Base-by-base conservation (phyloP, 64 coral and sea anemone genomes). In the Astreopora myriophthalma region DNA sequence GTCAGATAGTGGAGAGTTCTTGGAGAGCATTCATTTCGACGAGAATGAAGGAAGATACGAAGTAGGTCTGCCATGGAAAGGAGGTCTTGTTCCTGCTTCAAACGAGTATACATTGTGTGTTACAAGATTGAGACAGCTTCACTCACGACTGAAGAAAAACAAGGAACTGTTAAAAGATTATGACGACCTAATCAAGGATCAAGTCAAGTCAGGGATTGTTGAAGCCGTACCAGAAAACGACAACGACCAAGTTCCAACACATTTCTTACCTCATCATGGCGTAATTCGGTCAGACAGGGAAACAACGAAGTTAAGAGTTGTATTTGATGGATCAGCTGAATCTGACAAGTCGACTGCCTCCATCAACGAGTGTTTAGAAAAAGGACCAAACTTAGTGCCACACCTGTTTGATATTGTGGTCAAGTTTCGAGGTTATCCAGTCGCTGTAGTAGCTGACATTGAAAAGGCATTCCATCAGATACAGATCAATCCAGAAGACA, bases 11-110 rank as follows among this genome's bases (percentile, higher is more conserved):
- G 73, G 86, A 61, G 24, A 84, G 28, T 90, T 95, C 29, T 75
- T 69, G 62, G 37, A 90, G 64, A 65, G 69, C 63, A 86, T 86
- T 73, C 23, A 65, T 29, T 91, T 90, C n/a, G 70, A 76, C 4
- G 67, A 90, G 65, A 66, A 55, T 13, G 69, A 73, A 73, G 32
- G 70, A 73, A n/a, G 29, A 24, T 90, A 91, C 48, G 38, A 86
- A 75, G 93, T 95, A 30, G 51, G 38, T 61, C 30, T 90, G 46
- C 87, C 87, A 14, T 85, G 79, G 80, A 95, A 91, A 49, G 84
- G 76, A 77, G n/a, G 49, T 69, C 87, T 80, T 85, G 42, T 74
- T 10, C 62, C 40, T n/a, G 40, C 90, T 32, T 88, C 60, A 57
- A 83, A 95, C 69, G 37, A 95, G 39, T 80, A 73, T 64, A 35